phyloP scores from a whole-genome alignment of 2,888 invertebrate genomes.

The Dendrolimus pini region DNA sequence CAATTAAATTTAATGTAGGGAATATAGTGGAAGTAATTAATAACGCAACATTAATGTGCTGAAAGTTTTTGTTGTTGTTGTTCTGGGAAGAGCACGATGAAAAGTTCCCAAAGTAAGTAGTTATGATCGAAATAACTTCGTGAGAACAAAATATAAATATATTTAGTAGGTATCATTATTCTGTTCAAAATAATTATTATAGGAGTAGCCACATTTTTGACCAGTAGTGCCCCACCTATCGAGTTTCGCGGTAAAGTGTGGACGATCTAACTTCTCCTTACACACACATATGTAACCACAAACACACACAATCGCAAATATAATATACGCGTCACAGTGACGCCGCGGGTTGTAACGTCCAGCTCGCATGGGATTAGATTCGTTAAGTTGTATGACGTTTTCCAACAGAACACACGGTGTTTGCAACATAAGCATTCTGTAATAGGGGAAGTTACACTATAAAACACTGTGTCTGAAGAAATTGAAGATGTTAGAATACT shows the following conservation, averaged over 20 bases:
- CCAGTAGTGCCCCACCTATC: constrained; percentile 58
- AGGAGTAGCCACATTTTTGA: constrained; percentile 3
- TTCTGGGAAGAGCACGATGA: too few relatives aligned
- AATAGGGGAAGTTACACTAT: constrained; percentile 15
- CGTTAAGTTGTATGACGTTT: constrained; percentile 38
- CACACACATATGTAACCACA: constrained; percentile 39
- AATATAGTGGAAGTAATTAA: too few relatives aligned
- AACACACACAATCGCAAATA: constrained; percentile 20
- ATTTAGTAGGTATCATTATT: too few relatives aligned
- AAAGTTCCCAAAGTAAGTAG: too few relatives aligned
- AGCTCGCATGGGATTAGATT: constrained; percentile 62
- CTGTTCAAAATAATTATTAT: too few relatives aligned
- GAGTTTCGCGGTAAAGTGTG: constrained; percentile 74
- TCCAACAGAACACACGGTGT: constrained; percentile 24
- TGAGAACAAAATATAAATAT: too few relatives aligned
- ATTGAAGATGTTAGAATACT: constrained; percentile 3
- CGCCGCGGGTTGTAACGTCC: constrained; percentile 49
- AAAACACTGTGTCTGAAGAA: constrained; percentile 11
- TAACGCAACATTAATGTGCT: too few relatives aligned
- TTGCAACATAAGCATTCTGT: constrained; percentile 7
- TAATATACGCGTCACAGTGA: constrained; percentile 29
- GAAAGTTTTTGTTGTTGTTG: too few relatives aligned
- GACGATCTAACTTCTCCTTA: constrained; percentile 75
- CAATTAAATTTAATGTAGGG: too few relatives aligned
- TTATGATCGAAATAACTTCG: too few relatives aligned